Conservation (phyloP, 2,888 invertebrate species). For the Thysanoteuthis rhombus region DNA sequence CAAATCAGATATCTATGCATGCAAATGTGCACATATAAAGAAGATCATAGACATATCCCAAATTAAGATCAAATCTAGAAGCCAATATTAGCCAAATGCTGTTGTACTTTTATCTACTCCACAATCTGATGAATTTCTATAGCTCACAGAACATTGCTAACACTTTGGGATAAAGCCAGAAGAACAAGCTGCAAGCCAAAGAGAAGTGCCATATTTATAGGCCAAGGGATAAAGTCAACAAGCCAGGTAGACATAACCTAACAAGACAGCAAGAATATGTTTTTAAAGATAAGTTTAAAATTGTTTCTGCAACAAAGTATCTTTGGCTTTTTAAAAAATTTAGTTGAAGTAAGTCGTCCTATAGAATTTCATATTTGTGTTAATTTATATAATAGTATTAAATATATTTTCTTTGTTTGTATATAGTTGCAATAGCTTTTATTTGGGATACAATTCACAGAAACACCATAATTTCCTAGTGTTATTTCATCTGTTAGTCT, state of each 20-base stretch:
- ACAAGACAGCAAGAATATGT: not conserved
- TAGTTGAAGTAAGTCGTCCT: no score
- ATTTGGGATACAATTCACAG: no score
- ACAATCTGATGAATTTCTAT: conserved; percentile 17
- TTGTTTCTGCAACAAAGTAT: not conserved
- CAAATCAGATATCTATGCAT: not conserved
- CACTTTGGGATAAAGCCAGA: not conserved
- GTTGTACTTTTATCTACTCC: conserved; percentile 31
- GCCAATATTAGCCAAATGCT: not conserved
- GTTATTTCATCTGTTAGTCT: no score
- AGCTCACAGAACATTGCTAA: not conserved
- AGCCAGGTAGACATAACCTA: not conserved
- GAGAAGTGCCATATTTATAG: not conserved
- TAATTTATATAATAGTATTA: not conserved
- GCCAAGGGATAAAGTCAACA: not conserved
- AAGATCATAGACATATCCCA: not conserved
- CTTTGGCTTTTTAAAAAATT: not conserved
- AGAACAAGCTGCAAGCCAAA: not conserved
- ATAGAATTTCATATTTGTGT: not conserved
- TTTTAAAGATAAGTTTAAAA: not conserved
- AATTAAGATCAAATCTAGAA: not conserved
- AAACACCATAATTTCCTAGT: no score
- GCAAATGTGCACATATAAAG: not conserved
- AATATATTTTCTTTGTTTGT: no score
- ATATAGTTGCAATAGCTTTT: no score